Base-by-base conservation (phyloP, 2,113 vertebrate genomes). In the Thalassarche chlororhynchos region DNA sequence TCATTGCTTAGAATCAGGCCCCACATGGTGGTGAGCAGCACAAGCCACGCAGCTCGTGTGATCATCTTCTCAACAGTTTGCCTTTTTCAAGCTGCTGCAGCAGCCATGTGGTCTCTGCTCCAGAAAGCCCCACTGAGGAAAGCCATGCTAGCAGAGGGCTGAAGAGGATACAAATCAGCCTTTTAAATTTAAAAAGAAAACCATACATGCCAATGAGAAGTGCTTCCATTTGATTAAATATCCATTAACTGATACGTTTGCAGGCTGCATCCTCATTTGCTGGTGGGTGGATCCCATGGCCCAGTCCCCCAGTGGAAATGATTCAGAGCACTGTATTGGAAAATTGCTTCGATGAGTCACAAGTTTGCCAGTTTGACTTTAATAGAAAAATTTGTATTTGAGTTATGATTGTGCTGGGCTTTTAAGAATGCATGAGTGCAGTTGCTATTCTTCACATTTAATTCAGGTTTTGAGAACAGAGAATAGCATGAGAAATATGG, bases 381-480 rank as follows among this genome's bases (percentile, higher is more conserved):
- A 91, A 90, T 36, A 58, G 78, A 88, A 84, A 76, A 91, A 93
- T 38, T 68, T 38, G 19, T 28, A 40, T 92, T 90, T 81, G 86
- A 95, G 57, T 92, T 85, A 89, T 83, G 90, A 69, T 84, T 94
- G 83, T 74, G 25, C 46, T 70, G 66, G 84, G 66, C 62, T 86
- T 96, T 92, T 90, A 93, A 93, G 70, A 85, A 91, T 95, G 90
- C 60, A 85, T 71, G 66, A 87, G 31, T 86, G 64, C 36, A 70
- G 62, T 86, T 94, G 80, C 80, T 75, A 34, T 82, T 85, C 74
- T 95, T 94, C 70, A 76, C 55, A 34, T 72, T 95, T 96, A 93
- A 95, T 94, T 96, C 74, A 51, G 64, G 47, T 81, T 96, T 92
- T 76, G 51, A 89, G 90, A 87, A 86, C 29, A 85, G 90, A 95